Conservation (phyloP, 2,888 invertebrate species). For the Polydrusus cervinus region DNA sequence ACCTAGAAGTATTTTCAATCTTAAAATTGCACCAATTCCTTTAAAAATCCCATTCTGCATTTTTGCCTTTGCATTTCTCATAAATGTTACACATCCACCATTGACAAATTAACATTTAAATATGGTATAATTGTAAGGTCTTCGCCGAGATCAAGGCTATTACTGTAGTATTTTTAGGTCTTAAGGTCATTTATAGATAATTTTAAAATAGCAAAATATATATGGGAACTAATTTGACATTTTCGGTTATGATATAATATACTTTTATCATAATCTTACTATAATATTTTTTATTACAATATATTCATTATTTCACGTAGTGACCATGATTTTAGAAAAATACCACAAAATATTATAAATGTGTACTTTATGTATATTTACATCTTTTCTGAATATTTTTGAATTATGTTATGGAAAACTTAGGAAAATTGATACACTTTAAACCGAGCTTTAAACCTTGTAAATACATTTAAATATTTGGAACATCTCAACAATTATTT, state of each 20-base stretch:
- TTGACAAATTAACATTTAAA: background rate
- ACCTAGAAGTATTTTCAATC: too few relatives aligned
- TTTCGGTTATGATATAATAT: background rate
- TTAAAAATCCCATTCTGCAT: too few relatives aligned
- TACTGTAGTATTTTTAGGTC: background rate
- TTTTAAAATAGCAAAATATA: background rate
- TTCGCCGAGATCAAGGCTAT: constrained; percentile 9
- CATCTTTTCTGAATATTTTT: too few relatives aligned
- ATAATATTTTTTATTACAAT: background rate
- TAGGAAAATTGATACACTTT: too few relatives aligned
- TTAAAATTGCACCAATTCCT: too few relatives aligned
- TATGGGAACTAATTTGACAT: background rate
- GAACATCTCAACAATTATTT: too few relatives aligned
- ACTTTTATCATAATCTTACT: background rate
- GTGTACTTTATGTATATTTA: too few relatives aligned
- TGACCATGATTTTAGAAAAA: background rate
- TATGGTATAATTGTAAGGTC: background rate
- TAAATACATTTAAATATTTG: too few relatives aligned
- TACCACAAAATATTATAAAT: too few relatives aligned
- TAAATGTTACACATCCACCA: background rate
- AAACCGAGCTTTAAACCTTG: too few relatives aligned
- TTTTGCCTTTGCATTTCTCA: background rate
- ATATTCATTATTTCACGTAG: background rate
- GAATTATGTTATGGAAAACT: too few relatives aligned
- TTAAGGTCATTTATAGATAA: constrained; percentile 9